These are phyloP conservation scores for Meda fulgida DNA, from an alignment of 2,797 vertebrate genomes.

Conservation along the genomic window DNA sequence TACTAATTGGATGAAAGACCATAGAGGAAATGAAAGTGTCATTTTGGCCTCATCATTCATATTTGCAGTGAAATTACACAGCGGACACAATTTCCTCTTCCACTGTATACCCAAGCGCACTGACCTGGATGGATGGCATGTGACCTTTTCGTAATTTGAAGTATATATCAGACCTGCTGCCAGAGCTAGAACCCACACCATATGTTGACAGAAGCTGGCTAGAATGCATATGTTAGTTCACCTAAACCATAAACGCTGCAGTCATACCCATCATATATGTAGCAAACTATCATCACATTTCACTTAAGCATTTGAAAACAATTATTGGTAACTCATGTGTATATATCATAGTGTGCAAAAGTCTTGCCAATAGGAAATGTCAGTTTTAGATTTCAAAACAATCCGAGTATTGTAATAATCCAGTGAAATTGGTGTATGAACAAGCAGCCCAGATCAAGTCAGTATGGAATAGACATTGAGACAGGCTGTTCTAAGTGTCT, in stretches of 20 bases:
- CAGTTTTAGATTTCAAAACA: neutral
- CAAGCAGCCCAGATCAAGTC: neutral
- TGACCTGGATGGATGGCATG: constrained; percentile 34
- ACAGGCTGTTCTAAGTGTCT: neutral
- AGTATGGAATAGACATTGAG: neutral
- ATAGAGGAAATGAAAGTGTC: constrained; percentile 30
- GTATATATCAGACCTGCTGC: constrained; percentile 15
- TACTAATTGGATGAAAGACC: constrained; percentile 25
- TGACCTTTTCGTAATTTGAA: constrained; percentile 51
- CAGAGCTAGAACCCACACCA: constrained; percentile 19
- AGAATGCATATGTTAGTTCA: constrained; percentile 12
- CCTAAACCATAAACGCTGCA: constrained; percentile 9
- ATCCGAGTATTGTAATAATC: neutral
- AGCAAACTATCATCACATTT: neutral
- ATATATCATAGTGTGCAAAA: neutral
- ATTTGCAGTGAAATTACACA: constrained; percentile 23
- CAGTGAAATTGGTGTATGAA: neutral
- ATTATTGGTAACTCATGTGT: neutral
- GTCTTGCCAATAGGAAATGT: neutral
- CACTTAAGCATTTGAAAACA: neutral
- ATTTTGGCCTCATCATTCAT: constrained; percentile 10
- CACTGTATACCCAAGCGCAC: constrained; percentile 12
- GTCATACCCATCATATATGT: neutral
- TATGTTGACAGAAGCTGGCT: constrained; percentile 18
- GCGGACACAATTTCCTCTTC: constrained; percentile 33